Percentiles rank a stretch among this genome's conserved stretches.
phyloP scores from a whole-genome alignment of 1,140 invertebrate genomes.

The Trichogramma pretiosum region DNA sequence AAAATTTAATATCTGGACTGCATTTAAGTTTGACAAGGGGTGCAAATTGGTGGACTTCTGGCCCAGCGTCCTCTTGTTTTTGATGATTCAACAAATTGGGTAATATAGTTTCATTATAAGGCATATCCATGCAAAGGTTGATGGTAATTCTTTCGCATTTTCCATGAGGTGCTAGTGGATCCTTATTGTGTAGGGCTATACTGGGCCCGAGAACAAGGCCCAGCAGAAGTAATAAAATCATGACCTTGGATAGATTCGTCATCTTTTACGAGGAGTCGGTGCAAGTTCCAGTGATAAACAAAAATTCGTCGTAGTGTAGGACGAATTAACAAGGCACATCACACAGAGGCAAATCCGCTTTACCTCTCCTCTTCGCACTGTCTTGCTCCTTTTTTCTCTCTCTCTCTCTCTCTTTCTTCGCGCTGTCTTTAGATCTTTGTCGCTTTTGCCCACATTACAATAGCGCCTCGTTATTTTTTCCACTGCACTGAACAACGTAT shows the following conservation, averaged over 20 bases:
- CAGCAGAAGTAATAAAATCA: not conserved
- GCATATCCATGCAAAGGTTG: slow-evolving; percentile 82
- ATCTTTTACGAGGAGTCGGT: not conserved
- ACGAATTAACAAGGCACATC: too few species aligned
- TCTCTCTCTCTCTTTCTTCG: not conserved
- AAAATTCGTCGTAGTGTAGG: too few species aligned
- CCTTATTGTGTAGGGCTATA: slow-evolving; percentile 24
- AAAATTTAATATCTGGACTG: slow-evolving; percentile 87
- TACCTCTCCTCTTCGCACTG: too few species aligned
- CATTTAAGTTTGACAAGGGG: slow-evolving; percentile 95
- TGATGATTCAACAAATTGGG: slow-evolving; percentile 88
- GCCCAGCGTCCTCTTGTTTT: slow-evolving; percentile 89
- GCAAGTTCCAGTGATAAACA: too few species aligned
- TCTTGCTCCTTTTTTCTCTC: not conserved
- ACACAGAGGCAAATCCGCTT: too few species aligned
- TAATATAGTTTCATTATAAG: slow-evolving; percentile 93
- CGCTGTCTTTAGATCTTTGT: too few species aligned
- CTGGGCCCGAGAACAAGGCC: not conserved
- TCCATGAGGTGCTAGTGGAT: slow-evolving; percentile 62
- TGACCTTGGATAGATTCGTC: slow-evolving; percentile 4
- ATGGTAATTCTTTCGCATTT: slow-evolving; percentile 90
- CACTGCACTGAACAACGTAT: too few species aligned
- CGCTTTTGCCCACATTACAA: too few species aligned
- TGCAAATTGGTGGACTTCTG: slow-evolving; percentile 88
- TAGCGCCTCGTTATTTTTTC: too few species aligned